Conservation (phyloP, 1,140 invertebrate genomes). For the Dinothrombium tinctorium region DNA sequence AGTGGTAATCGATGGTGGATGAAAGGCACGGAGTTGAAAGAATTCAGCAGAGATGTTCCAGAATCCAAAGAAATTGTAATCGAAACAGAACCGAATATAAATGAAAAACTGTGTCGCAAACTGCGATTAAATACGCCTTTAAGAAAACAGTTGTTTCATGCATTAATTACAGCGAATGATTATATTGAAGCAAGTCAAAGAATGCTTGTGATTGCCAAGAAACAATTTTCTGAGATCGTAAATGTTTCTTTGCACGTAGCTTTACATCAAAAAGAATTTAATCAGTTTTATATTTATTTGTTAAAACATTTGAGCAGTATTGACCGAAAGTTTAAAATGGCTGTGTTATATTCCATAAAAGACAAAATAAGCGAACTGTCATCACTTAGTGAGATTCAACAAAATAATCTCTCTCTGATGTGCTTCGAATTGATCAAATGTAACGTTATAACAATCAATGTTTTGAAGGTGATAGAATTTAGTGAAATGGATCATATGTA, state of each 20-base stretch:
- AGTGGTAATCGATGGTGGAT: slow-evolving; percentile 9
- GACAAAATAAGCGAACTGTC: neutral
- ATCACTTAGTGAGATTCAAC: neutral
- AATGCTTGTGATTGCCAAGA: slow-evolving; percentile 5
- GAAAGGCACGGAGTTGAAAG: neutral
- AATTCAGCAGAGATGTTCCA: neutral
- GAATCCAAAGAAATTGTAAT: neutral
- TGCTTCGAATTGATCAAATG: slow-evolving; percentile 5
- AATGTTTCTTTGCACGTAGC: slow-evolving; percentile 10
- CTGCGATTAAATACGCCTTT: slow-evolving; percentile 9
- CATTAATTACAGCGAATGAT: slow-evolving; percentile 5
- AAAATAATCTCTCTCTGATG: neutral
- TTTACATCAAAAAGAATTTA: slow-evolving; percentile 10
- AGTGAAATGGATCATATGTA: no score
- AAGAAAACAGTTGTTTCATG: slow-evolving; percentile 6
- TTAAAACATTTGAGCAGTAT: slow-evolving; percentile 7
- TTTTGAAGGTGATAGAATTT: no score
- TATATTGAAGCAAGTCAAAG: slow-evolving; percentile 9
- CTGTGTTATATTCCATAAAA: slow-evolving; percentile 2
- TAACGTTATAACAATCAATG: slow-evolving; percentile 9
- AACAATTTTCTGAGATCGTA: slow-evolving; percentile 8
- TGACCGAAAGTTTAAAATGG: slow-evolving; percentile 12
- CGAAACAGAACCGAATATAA: neutral
- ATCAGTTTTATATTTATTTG: slow-evolving; percentile 11
- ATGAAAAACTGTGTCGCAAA: slow-evolving; percentile 6